Percentiles rank a stretch among this genome's conserved stretches.
Conservation (phyloP, 1,140 invertebrate species). For the Heliconius congener region DNA sequence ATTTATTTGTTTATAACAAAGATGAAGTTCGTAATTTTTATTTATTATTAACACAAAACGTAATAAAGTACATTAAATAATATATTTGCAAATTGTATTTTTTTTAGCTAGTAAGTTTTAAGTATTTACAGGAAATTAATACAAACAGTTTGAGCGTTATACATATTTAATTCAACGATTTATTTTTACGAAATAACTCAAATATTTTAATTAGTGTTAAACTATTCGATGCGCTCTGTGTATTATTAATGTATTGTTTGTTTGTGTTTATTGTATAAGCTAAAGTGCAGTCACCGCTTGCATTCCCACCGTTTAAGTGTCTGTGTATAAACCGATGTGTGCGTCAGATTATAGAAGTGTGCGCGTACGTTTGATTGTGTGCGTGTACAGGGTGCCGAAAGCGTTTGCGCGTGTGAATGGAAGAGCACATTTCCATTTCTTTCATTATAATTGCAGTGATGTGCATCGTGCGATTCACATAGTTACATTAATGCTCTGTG, state of each 20-base stretch:
- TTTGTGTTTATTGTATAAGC: constrained; percentile 79
- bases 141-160: neutral
- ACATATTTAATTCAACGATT: neutral
- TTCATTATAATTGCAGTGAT: constrained; percentile 78
- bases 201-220: constrained; percentile 50
- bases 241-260: constrained; percentile 76
- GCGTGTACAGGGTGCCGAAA: constrained; percentile 65
- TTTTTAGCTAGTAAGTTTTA: neutral
- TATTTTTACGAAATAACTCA: constrained; percentile 3
- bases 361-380: constrained; percentile 56
- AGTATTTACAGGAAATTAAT: neutral
- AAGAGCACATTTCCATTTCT: constrained; percentile 78
- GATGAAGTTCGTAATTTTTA: too few relatives aligned
- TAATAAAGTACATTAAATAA: neutral
- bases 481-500: constrained; percentile 56
- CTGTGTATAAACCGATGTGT: constrained; percentile 56
- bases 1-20: too few relatives aligned
- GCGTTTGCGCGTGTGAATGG: constrained; percentile 80
- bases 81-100: neutral
- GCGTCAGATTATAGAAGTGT: constrained; percentile 53
- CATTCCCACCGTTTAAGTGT: constrained; percentile 71
- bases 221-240: constrained; percentile 57
- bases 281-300: constrained; percentile 81
- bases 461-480: constrained; percentile 68
- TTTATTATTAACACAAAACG: too few relatives aligned